Evolutionary conservation across 2,888 invertebrate genomes (phyloP).

Genomic region (Caenorhabditis becei): DNA sequence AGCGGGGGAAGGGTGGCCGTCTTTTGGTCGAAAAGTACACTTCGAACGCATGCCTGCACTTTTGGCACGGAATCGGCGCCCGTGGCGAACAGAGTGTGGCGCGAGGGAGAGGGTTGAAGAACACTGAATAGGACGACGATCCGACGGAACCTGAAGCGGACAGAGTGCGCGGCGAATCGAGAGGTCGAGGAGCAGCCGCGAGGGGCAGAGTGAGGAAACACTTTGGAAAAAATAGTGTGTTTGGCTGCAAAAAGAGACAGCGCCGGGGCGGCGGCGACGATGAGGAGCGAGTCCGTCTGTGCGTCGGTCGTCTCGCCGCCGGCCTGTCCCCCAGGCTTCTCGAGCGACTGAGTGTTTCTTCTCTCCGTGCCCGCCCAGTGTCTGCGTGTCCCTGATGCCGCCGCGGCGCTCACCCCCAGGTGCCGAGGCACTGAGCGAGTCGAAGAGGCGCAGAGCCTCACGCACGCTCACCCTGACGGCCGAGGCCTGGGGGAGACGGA

Average conservation of each 20-base stretch:
- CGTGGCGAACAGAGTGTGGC: constrained; percentile 7
- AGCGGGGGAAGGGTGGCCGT: neutral
- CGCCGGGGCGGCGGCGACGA: neutral
- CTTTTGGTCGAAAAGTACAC: constrained; percentile 38
- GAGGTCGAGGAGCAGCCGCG: constrained; percentile 6
- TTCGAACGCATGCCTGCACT: constrained; percentile 33
- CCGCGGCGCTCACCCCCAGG: constrained; percentile 46
- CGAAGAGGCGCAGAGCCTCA: constrained; percentile 17
- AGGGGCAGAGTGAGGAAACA: constrained; percentile 16
- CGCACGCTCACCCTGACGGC: constrained; percentile 28
- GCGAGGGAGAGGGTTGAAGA: neutral
- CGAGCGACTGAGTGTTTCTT: constrained; percentile 22
- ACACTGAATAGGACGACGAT: constrained; percentile 11
- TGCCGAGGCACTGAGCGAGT: constrained; percentile 7
- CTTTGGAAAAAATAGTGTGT: constrained; percentile 25
- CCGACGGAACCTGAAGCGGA: constrained; percentile 16
- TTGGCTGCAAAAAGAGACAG: constrained; percentile 13
- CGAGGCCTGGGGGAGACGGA: constrained; percentile 48
- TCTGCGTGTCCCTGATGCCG: constrained; percentile 24
- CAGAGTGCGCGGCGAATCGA: neutral
- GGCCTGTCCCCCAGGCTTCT: constrained; percentile 17
- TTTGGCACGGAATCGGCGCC: constrained; percentile 33
- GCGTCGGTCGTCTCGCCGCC: constrained; percentile 9
- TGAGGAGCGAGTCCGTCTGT: constrained; percentile 1
- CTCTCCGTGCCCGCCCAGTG: constrained; percentile 12